A percentile compares a stretch with the other conserved stretches of the same genome.
Evolutionary conservation across 2,797 vertebrate species (phyloP).

Genomic region (Anniella stebbinsi): DNA sequence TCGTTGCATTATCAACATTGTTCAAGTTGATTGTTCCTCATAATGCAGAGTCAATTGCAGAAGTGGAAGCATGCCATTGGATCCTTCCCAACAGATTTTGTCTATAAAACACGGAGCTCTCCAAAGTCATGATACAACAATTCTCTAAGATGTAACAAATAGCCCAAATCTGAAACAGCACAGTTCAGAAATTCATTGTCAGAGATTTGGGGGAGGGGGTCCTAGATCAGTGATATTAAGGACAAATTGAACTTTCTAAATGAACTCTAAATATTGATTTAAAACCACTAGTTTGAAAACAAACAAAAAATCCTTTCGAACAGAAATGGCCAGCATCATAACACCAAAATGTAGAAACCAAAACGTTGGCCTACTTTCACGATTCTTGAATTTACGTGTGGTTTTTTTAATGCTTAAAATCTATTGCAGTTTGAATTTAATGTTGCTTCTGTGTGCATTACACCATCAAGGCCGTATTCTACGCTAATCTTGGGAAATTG

Average conservation of each 20-base stretch:
- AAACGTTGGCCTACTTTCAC: neutral
- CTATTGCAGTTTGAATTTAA: neutral
- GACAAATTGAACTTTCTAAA: too few relatives aligned
- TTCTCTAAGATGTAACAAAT: neutral
- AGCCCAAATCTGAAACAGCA: neutral
- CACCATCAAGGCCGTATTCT: constrained; percentile 13
- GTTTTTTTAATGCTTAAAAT: neutral
- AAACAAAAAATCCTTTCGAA: neutral
- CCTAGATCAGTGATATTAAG: too few relatives aligned
- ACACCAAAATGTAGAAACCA: neutral
- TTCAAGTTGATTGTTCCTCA: too few relatives aligned
- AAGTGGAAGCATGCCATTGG: too few relatives aligned
- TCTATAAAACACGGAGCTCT: neutral
- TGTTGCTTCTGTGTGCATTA: neutral
- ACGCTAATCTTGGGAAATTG: neutral
- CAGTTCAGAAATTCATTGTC: neutral
- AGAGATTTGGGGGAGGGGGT: neutral
- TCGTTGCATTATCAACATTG: too few relatives aligned
- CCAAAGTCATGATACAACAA: neutral
- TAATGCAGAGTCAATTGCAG: too few relatives aligned
- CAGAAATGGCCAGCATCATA: neutral
- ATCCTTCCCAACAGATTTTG: neutral
- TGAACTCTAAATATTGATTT: neutral
- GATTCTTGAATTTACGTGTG: neutral
- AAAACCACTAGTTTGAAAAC: neutral